Evolutionary conservation across 2,797 vertebrate species (phyloP).

Genomic region (Anabas testudineus): DNA sequence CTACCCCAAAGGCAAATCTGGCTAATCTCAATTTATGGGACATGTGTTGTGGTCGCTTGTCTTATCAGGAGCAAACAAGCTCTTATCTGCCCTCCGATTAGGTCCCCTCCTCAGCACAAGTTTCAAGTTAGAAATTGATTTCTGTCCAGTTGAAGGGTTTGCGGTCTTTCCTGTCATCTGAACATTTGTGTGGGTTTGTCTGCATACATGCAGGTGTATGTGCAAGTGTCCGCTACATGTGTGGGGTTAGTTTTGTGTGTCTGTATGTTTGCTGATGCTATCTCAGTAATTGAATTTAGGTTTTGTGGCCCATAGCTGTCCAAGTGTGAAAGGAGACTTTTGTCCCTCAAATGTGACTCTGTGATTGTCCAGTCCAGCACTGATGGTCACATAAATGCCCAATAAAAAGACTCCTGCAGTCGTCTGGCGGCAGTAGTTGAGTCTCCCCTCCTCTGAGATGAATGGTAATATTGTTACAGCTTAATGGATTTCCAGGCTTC

Average conservation of each 20-base stretch:
- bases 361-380: constrained; percentile 52
- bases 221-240: constrained; percentile 1
- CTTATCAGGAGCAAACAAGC: constrained; percentile 76
- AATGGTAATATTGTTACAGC: constrained; percentile 60
- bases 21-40: constrained; percentile 66
- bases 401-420: constrained; percentile 40
- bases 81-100: constrained; percentile 72
- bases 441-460: constrained; percentile 39
- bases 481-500: constrained; percentile 65
- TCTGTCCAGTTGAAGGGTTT: constrained; percentile 70
- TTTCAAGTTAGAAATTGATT: constrained; percentile 78
- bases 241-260: constrained; percentile 33
- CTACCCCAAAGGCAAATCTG: constrained; percentile 65
- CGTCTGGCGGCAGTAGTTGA: constrained; percentile 15
- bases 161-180: constrained; percentile 44
- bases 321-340: constrained; percentile 76
- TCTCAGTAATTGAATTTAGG: constrained; percentile 83
- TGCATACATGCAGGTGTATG: constrained; percentile 33
- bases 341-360: constrained; percentile 65
- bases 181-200: constrained; percentile 19
- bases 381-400: constrained; percentile 48
- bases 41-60: constrained; percentile 61
- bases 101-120: constrained; percentile 58
- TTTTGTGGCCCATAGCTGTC: constrained; percentile 63
- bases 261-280: constrained; percentile 76